Evolutionary conservation across 1,140 invertebrate species (phyloP), one percentile per base, ranked within the genome.

Genomic region (Drosophila rufa): DNA sequence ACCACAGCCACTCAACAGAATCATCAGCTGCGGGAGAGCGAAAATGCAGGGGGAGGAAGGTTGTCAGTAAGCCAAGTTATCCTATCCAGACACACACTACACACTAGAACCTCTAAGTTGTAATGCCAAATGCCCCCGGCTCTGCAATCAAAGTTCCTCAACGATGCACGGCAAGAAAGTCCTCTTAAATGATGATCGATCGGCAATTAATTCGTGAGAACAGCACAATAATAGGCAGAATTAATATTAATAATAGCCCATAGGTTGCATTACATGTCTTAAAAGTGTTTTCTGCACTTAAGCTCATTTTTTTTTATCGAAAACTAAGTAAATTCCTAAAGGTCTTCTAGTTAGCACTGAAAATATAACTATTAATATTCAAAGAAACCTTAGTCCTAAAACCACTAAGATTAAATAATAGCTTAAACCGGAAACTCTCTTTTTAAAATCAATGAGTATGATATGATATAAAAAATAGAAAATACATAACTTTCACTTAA

Each of bases 111-210:
- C 42, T 53, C 19, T 6, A 40, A 56, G 19, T 69, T 60, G 62
- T 77, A 74, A 75, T 77, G 62, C 71, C 60, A 60, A 81, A 64
- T 50, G 69, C 83, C 67, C 22, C 48, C 48, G 73, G 80, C 65
- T 61, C 45, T 83, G 84, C 85, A 87, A 84, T 89, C 84, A 75
- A 84, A 77, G 67, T 70, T 73, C 30, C 55, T 73, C 30, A 45
- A 56, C 5, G 36, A 45, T 65, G 33, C 62, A 65, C 62, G 60
- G 19, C 42, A 25, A 61, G 27, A 62, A 65, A 65, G 19, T 55
- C 42, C 30, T 25, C 57, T 43, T 62, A 33, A 65, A 36, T 42
- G 62, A 61, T 65, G 27, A 62, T 65, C 38, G 15, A 61, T 65
- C 17, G 56, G 12, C 61, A 8, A 61, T 43, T 25, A 60, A 60